Conservation (phyloP, 2,888 invertebrate genomes). For the Tyria jacobaeae region DNA sequence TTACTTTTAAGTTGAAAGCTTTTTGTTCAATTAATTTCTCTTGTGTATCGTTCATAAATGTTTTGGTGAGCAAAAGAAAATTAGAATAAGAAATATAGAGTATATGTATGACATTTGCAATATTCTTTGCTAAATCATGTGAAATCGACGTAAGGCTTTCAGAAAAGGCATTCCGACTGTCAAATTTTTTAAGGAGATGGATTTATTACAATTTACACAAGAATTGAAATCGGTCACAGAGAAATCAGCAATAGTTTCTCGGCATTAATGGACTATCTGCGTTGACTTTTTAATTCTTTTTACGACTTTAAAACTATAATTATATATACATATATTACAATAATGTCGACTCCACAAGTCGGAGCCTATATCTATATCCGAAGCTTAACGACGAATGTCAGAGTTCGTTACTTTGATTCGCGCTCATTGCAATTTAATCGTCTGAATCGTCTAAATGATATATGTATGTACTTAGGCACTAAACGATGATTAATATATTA, state of each 20-base stretch:
- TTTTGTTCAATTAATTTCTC: neutral
- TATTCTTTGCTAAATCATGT: neutral
- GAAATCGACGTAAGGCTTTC: neutral
- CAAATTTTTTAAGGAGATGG: neutral
- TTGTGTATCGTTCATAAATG: neutral
- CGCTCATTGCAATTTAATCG: too few relatives aligned
- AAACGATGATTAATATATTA: too few relatives aligned
- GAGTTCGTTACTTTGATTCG: too few relatives aligned
- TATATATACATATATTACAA: too few relatives aligned
- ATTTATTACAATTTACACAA: neutral
- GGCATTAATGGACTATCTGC: neutral
- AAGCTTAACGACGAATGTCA: too few relatives aligned
- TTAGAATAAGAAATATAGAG: too few relatives aligned
- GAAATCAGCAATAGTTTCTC: neutral
- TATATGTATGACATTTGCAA: neutral
- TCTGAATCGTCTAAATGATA: too few relatives aligned
- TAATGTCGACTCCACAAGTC: too few relatives aligned
- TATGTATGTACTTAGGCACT: too few relatives aligned
- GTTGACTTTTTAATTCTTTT: neutral
- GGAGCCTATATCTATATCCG: too few relatives aligned
- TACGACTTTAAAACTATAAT: too few relatives aligned
- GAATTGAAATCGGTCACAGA: neutral
- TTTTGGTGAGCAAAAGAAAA: neutral
- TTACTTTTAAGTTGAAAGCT: constrained; percentile 13
- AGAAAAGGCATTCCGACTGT: neutral